A percentile compares a stretch with the other conserved stretches of the same genome.
Evolutionary conservation across 2,888 invertebrate genomes (phyloP).

Genomic region (Andrena hattorfiana): DNA sequence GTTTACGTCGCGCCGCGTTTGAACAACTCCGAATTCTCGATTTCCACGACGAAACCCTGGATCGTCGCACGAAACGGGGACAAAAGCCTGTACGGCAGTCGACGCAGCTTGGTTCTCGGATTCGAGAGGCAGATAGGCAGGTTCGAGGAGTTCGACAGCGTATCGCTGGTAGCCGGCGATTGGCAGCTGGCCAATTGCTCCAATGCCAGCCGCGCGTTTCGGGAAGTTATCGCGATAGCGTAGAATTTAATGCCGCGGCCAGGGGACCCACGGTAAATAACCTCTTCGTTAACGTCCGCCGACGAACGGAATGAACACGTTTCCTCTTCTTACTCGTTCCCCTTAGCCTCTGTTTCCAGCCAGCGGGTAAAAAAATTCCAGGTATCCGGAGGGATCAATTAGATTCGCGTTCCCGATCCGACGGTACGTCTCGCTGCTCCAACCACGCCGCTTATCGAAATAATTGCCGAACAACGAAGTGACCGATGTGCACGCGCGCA

Average conservation of each 20-base stretch:
- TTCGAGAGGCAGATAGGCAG: slow-evolving; percentile 40
- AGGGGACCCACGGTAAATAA: slow-evolving; percentile 63
- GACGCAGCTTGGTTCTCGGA: slow-evolving; percentile 25
- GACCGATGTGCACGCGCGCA: slow-evolving; percentile 30
- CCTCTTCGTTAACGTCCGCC: slow-evolving; percentile 63
- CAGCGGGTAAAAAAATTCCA: slow-evolving; percentile 20
- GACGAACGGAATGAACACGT: slow-evolving; percentile 54
- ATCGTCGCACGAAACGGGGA: neutral
- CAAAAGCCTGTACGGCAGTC: neutral
- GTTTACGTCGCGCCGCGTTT: too few relatives aligned
- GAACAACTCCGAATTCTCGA: too few relatives aligned
- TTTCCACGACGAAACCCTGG: neutral
- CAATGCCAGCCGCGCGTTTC: slow-evolving; percentile 67
- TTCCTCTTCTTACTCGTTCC: slow-evolving; percentile 13
- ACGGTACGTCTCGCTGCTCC: neutral
- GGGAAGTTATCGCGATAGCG: slow-evolving; percentile 65
- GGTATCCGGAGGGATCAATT: slow-evolving; percentile 55
- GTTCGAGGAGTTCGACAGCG: slow-evolving; percentile 53
- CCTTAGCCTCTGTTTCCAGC: neutral
- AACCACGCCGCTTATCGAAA: slow-evolving; percentile 42
- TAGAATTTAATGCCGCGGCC: slow-evolving; percentile 63
- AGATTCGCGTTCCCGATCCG: slow-evolving; percentile 38
- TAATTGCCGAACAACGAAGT: slow-evolving; percentile 54
- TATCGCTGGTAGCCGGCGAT: slow-evolving; percentile 62
- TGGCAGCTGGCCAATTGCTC: slow-evolving; percentile 77